Conservation (phyloP, 2,113 vertebrate genomes). For the Xenus cinereus region DNA sequence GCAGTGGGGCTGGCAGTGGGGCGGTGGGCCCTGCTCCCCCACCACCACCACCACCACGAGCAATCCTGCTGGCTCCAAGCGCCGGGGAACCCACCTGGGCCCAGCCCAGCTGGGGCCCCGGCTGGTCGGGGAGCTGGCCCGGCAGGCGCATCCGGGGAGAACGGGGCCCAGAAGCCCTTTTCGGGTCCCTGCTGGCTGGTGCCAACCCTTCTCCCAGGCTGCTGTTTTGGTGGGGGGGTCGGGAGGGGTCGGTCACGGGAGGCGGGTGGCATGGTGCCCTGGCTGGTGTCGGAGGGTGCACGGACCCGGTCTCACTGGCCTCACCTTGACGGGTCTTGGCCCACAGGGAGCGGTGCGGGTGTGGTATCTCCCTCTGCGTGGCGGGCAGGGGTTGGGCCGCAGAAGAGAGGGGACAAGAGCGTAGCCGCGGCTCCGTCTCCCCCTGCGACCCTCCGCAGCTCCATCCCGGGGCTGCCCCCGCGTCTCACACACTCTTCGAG, state of each 20-base stretch:
- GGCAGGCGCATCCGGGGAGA: background rate
- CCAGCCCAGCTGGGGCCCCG: slow-evolving; percentile 50
- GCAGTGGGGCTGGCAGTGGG: background rate
- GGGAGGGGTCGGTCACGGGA: background rate
- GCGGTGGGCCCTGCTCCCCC: background rate
- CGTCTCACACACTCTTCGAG: slow-evolving; percentile 77
- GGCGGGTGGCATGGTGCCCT: slow-evolving; percentile 21
- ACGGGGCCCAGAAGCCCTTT: background rate
- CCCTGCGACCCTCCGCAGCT: background rate
- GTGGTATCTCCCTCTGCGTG: background rate
- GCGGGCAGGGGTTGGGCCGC: background rate
- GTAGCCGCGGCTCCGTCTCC: background rate
- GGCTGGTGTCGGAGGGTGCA: slow-evolving; percentile 28
- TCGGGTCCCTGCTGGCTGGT: background rate
- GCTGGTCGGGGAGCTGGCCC: background rate
- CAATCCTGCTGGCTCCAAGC: background rate
- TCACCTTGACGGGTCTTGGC: slow-evolving; percentile 36
- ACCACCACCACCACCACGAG: background rate
- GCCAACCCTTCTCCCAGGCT: background rate
- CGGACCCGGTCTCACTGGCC: background rate
- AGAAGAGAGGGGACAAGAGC: background rate
- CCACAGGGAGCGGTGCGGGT: background rate
- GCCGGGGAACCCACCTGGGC: background rate
- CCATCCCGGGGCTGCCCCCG: background rate
- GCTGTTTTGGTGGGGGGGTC: background rate